Evolutionary conservation across 2,797 vertebrate genomes (phyloP), one percentile per base, ranked within the genome.

Genomic region (Sebastes nivosus): DNA sequence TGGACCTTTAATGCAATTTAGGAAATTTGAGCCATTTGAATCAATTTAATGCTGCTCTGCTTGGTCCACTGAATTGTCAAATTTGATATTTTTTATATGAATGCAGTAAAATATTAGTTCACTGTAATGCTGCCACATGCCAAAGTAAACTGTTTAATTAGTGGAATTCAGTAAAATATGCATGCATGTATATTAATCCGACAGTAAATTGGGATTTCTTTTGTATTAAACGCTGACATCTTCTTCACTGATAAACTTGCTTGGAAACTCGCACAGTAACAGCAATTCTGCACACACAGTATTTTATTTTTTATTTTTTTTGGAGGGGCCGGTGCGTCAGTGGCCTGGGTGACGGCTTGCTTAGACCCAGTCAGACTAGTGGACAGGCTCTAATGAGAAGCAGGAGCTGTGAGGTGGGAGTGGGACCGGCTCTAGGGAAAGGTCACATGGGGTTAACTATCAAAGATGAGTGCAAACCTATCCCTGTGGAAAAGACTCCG

Each of bases 381-480:
- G 94, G 93, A 94, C 93, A 90, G 87, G 81, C 92, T 89, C 91
- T 96, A 96, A 96, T 95, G 94, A 95, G 94, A 96, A 96, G 94
- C 96, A 96, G 95, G 91, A 95, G 90, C 88, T 72, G 82, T 73
- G 85, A 92, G 90, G 92, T 95, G 94, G 93, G 94, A 95, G 93
- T 90, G 89, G 91, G 91, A 85, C 87, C 66, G 86, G 89, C 92
- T 92, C 87, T 88, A 71, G 89, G 92, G 91, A 89, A 88, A 78
- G 95, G 96, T 96, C 95, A 92, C 87, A 67, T 77, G 73, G 89
- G 95, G 95, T 96, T 95, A 96, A 95, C 95, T 95, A 95, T 95
- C 95, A 96, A 96, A 96, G 96, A 96, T 96, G 95, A 96, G 95
- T 95, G 94, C 95, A 96, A 96, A 96, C 93, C 86, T 94, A 95